Percentiles rank a stretch among this genome's conserved stretches.
Evolutionary conservation across 2,888 invertebrate genomes (phyloP).

Genomic region (Dasypogon diadema): DNA sequence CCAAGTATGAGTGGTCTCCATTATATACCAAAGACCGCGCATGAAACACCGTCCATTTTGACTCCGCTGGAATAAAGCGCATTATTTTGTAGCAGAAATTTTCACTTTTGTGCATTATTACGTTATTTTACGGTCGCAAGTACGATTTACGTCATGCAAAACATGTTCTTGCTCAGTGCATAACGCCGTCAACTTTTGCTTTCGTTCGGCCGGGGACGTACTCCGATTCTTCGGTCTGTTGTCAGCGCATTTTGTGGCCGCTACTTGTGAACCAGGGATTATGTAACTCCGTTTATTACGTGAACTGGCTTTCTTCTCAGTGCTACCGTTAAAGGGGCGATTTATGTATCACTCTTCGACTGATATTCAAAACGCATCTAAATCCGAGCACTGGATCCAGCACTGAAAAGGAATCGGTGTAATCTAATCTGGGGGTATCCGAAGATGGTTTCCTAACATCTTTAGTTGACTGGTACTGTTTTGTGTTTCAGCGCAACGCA

Average conservation of each 20-base stretch:
- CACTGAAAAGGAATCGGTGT: neutral
- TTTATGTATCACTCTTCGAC: slow-evolving; percentile 23
- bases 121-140: slow-evolving; percentile 36
- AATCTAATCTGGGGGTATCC: neutral
- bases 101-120: slow-evolving; percentile 42
- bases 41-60: neutral
- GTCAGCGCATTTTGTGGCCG: slow-evolving; percentile 33
- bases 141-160: slow-evolving; percentile 41
- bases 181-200: slow-evolving; percentile 37
- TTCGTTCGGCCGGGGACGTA: slow-evolving; percentile 20
- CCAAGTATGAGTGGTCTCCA: neutral
- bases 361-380: slow-evolving; percentile 33
- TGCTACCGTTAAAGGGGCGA: slow-evolving; percentile 23
- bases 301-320: slow-evolving; percentile 38
- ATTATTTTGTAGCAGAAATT: slow-evolving; percentile 23
- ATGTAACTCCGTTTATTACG: slow-evolving; percentile 20
- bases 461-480: neutral
- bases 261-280: neutral
- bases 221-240: slow-evolving; percentile 38
- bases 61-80: neutral
- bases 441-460: neutral
- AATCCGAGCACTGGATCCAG: neutral
- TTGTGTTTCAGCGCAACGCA: neutral
- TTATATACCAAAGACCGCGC: slow-evolving; percentile 10
- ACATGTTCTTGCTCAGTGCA: slow-evolving; percentile 35